These are phyloP conservation scores for Cranoglanis bouderius DNA, from an alignment of 2,113 vertebrate genomes.

Conservation along the genomic window DNA sequence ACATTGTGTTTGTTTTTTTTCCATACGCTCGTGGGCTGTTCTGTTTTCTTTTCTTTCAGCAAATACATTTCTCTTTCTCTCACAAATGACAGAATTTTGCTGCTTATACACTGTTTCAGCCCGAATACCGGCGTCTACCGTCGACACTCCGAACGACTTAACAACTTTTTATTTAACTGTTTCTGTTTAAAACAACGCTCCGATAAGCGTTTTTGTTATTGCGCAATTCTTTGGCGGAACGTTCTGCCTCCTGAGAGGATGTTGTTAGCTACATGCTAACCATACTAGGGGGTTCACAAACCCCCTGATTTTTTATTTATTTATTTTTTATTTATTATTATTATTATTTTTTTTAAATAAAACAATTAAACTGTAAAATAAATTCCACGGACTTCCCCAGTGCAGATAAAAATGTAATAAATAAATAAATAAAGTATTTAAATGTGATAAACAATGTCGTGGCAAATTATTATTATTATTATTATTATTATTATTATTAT, in stretches of 20 bases:
- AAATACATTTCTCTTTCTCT: not conserved
- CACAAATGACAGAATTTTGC: not conserved
- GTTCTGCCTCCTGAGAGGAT: not conserved
- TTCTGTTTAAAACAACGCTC: no score
- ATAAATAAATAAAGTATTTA: no score
- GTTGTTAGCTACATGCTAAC: not conserved
- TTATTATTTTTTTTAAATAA: no score
- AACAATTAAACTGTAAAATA: not conserved
- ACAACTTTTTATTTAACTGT: not conserved
- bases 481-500: no score
- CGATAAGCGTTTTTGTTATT: constrained; percentile 5
- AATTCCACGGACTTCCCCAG: not conserved
- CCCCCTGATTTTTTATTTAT: no score
- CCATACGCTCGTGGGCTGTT: not conserved
- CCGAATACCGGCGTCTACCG: not conserved
- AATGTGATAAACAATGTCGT: no score
- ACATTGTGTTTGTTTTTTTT: not conserved
- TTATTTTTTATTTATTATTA: no score
- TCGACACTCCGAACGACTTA: no score
- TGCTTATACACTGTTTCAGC: not conserved
- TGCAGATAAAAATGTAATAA: no score
- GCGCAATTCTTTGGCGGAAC: constrained; percentile 33
- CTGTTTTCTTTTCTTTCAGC: not conserved
- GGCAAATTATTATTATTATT: no score
- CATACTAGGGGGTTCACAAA: not conserved